Percentiles rank a stretch among this genome's conserved stretches.
Evolutionary conservation across 2,888 invertebrate genomes (phyloP).

Genomic region (Vannuccia rotundouncinata): DNA sequence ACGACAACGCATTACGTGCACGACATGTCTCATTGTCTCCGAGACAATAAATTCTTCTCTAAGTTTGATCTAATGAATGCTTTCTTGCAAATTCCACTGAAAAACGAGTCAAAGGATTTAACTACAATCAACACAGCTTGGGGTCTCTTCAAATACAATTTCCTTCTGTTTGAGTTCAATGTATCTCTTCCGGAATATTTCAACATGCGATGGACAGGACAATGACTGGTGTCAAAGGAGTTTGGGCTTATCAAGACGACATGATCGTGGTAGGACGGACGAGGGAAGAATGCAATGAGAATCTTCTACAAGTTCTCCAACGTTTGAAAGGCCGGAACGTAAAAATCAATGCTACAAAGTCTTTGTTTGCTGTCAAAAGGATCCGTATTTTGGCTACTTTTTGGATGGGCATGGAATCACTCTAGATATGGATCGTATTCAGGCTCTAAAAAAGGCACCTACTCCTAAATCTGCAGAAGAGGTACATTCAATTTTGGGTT

Average conservation of each 20-base stretch:
- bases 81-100: background rate
- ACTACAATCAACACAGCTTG: background rate
- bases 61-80: background rate
- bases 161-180: slow-evolving; percentile 4
- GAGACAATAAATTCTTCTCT: background rate
- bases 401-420: background rate
- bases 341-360: background rate
- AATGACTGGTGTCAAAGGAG: background rate
- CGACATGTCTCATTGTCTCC: background rate
- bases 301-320: background rate
- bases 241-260: background rate
- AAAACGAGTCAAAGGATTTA: background rate
- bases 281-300: background rate
- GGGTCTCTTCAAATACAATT: background rate
- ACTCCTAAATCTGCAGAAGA: background rate
- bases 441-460: background rate
- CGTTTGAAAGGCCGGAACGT: background rate
- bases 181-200: background rate
- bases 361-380: background rate
- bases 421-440: background rate
- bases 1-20: too few species aligned
- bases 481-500: background rate
- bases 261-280: background rate
- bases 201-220: background rate
- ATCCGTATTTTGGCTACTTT: background rate